Conservation (phyloP, 2,797 vertebrate species). For the Cichlasoma orientale region DNA sequence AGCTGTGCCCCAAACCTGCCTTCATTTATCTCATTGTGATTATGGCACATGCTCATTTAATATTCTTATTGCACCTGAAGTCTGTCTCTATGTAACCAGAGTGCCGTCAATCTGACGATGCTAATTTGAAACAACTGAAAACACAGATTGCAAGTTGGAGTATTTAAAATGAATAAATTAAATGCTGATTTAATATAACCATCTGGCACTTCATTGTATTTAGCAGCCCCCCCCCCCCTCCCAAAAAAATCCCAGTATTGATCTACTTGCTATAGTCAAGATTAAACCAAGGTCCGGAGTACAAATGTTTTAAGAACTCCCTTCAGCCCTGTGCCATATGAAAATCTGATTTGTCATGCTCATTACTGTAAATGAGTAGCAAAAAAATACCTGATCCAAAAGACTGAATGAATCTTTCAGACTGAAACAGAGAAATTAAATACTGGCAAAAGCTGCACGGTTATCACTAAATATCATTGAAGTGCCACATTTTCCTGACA, state of each 20-base stretch:
- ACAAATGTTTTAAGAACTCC: neutral
- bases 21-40: neutral
- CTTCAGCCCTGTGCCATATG: neutral
- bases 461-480: neutral
- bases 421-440: constrained; percentile 22
- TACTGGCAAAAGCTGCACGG: neutral
- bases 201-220: neutral
- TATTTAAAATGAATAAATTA: constrained; percentile 4
- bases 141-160: neutral
- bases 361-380: neutral
- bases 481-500: constrained; percentile 17
- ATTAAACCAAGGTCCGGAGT: neutral
- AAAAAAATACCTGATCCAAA: neutral
- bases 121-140: constrained; percentile 6
- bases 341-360: too few relatives aligned
- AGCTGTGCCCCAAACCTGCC: neutral
- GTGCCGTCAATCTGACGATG: neutral
- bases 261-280: too few relatives aligned
- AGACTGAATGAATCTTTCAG: constrained; percentile 18
- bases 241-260: neutral
- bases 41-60: neutral
- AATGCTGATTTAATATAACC: constrained; percentile 7
- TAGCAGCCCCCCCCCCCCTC: neutral
- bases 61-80: constrained; percentile 4
- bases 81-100: neutral